Percentiles rank a stretch among this genome's conserved stretches.
These are phyloP conservation scores for Elachura formosa DNA, from an alignment of 2,113 vertebrate species.

Conservation along the genomic window DNA sequence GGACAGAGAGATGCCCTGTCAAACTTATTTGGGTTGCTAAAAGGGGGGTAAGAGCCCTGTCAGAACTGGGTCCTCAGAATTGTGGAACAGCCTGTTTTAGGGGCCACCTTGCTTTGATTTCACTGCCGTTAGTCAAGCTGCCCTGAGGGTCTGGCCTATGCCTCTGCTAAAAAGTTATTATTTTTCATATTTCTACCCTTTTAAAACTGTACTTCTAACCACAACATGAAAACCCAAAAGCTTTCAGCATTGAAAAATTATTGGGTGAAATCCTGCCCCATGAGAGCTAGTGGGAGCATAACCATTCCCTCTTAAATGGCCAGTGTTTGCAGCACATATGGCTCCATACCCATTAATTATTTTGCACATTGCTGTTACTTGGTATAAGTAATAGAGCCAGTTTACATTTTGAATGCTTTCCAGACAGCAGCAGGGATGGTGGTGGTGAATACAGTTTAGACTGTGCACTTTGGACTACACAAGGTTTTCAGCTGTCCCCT, in stretches of 20 bases:
- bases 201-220: slow-evolving; percentile 13
- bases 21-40: background rate
- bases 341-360: background rate
- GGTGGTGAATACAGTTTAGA: background rate
- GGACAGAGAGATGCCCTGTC: background rate
- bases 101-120: background rate
- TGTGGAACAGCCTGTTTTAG: background rate
- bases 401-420: slow-evolving; percentile 12
- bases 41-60: background rate
- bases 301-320: slow-evolving; percentile 21
- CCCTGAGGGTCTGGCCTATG: slow-evolving; percentile 5
- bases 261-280: slow-evolving; percentile 35
- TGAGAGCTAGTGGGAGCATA: background rate
- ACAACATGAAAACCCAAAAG: slow-evolving; percentile 51
- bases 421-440: background rate
- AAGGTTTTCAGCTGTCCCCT: background rate
- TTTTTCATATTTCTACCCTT: slow-evolving; percentile 36
- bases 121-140: background rate
- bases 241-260: slow-evolving; percentile 57
- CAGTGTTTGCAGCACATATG: slow-evolving; percentile 6
- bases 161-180: slow-evolving; percentile 47
- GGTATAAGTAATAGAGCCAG: background rate
- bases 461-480: background rate
- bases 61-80: background rate
- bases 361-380: background rate